Evolutionary conservation across 92 coral and sea anemone species (phyloP).

Genomic region (Pocillopora meandrina): DNA sequence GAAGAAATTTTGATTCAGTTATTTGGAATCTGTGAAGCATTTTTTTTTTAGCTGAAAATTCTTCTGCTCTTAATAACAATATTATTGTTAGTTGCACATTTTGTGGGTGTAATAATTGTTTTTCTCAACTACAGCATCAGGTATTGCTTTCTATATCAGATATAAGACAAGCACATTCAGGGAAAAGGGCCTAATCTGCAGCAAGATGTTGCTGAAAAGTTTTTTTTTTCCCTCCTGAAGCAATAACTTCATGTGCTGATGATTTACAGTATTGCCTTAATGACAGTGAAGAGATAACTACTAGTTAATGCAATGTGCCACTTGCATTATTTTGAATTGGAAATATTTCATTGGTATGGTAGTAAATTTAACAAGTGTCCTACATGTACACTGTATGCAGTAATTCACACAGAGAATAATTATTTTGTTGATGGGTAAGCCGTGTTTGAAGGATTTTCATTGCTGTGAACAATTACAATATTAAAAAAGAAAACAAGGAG

Average conservation of each 20-base stretch:
- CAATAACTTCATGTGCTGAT: not conserved
- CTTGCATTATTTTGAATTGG: not conserved
- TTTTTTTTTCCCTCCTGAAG: not conserved
- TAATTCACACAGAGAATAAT: not conserved
- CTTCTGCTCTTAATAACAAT: no score
- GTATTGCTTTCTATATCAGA: conserved; percentile 2
- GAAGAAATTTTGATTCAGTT: no score
- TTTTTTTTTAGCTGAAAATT: no score
- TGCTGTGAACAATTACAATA: not conserved
- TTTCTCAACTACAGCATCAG: not conserved
- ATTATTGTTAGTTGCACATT: no score
- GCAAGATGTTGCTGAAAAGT: not conserved
- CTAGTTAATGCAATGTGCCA: not conserved
- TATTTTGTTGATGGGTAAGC: no score
- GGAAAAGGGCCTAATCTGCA: not conserved
- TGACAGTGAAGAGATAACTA: not conserved
- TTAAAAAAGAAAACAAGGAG: not conserved
- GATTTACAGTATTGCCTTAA: not conserved
- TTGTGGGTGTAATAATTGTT: not conserved
- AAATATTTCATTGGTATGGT: not conserved
- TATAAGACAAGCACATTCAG: not conserved
- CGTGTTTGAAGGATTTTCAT: not conserved
- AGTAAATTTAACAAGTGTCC: not conserved
- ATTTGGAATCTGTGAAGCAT: no score
- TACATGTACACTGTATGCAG: not conserved